Conservation (phyloP, 2,113 vertebrate species). For the Mastomys coucha region DNA sequence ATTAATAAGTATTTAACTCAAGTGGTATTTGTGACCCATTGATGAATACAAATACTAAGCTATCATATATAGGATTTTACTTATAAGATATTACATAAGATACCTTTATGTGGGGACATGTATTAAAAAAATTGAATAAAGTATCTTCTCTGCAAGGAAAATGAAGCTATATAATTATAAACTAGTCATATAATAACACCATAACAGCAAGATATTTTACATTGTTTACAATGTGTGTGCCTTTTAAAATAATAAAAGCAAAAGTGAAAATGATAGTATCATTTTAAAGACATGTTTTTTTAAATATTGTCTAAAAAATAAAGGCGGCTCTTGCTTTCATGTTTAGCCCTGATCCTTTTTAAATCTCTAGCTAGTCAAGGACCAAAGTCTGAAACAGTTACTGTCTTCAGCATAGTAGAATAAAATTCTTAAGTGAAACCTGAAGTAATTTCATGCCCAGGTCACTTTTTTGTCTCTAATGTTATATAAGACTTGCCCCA, state of each 20-base stretch:
- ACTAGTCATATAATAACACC: neutral
- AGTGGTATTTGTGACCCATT: neutral
- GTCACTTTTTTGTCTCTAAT: conserved; percentile 37
- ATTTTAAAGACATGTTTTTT: conserved; percentile 31
- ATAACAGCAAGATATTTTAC: conserved; percentile 27
- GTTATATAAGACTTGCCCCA: neutral
- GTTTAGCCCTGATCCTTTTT: neutral
- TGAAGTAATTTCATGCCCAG: conserved; percentile 24
- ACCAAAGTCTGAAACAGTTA: neutral
- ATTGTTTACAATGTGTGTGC: conserved; percentile 14
- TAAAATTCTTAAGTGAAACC: neutral
- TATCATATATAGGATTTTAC: neutral
- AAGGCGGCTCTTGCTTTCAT: neutral
- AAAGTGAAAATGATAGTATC: conserved; percentile 16
- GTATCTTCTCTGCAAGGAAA: conserved; percentile 28
- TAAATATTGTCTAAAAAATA: neutral
- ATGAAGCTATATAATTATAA: conserved; percentile 50
- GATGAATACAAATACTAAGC: conserved; percentile 34
- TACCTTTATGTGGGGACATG: neutral
- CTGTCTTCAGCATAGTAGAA: conserved; percentile 36
- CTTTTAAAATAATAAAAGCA: conserved; percentile 19
- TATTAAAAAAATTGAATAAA: conserved; percentile 40
- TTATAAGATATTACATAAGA: conserved; percentile 11
- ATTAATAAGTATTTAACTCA: conserved; percentile 37
- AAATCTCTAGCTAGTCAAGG: neutral